Evolutionary conservation across 2,888 invertebrate species (phyloP).

Genomic region (Drosophila kanekoi): DNA sequence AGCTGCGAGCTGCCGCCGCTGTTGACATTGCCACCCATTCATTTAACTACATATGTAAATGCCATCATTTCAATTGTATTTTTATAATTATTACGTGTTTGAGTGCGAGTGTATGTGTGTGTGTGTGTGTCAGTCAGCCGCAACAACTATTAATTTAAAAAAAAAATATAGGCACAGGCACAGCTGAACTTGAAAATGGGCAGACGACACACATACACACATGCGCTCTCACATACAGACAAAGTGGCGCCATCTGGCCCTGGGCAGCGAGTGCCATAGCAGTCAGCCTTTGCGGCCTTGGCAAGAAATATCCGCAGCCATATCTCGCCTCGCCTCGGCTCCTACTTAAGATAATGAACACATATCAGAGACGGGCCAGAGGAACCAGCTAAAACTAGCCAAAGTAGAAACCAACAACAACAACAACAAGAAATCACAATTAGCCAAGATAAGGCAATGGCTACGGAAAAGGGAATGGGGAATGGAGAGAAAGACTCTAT

Average conservation of each 20-base stretch:
- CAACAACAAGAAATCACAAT: slow-evolving; percentile 9
- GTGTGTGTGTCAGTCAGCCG: slow-evolving; percentile 19
- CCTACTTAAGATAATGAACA: slow-evolving; percentile 51
- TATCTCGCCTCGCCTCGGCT: slow-evolving; percentile 16
- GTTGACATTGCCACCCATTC: slow-evolving; percentile 68
- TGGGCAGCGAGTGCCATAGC: slow-evolving; percentile 40
- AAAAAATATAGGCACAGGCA: slow-evolving; percentile 29
- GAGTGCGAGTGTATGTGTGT: slow-evolving; percentile 12
- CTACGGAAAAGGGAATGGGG: background rate
- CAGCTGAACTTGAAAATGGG: slow-evolving; percentile 53
- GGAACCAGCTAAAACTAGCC: slow-evolving; percentile 23
- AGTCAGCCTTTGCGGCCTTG: slow-evolving; percentile 34
- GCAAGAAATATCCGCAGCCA: slow-evolving; percentile 41
- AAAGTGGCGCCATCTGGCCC: slow-evolving; percentile 52
- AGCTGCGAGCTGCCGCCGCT: slow-evolving; percentile 36
- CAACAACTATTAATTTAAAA: slow-evolving; percentile 18
- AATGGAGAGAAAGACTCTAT: background rate
- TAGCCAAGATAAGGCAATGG: slow-evolving; percentile 23
- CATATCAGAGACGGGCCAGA: slow-evolving; percentile 6
- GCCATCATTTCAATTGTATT: slow-evolving; percentile 63
- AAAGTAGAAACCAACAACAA: slow-evolving; percentile 7
- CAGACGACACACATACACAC: slow-evolving; percentile 18
- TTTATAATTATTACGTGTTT: slow-evolving; percentile 49
- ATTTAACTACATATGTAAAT: slow-evolving; percentile 58
- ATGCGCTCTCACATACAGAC: slow-evolving; percentile 1